These are phyloP conservation scores for Zosterops japonicus DNA, from an alignment of 2,113 vertebrate species.

Conservation along the genomic window DNA sequence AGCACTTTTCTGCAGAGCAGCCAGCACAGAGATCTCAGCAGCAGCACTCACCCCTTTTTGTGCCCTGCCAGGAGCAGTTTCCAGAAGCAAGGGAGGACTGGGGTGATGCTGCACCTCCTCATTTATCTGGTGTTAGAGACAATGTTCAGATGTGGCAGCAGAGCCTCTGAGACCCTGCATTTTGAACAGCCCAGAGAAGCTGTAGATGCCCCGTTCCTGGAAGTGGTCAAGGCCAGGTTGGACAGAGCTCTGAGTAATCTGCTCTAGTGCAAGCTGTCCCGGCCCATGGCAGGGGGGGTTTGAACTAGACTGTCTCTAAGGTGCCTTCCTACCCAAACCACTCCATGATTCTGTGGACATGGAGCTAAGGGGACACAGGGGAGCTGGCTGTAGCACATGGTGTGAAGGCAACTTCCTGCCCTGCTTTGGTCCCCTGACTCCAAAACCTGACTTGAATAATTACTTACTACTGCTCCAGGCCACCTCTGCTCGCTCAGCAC, in stretches of 20 bases:
- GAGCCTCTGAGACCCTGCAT: background rate
- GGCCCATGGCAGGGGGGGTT: background rate
- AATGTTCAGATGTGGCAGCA: background rate
- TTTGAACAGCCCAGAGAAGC: background rate
- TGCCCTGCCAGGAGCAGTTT: background rate
- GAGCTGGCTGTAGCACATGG: background rate
- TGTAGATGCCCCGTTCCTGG: background rate
- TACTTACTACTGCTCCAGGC: background rate
- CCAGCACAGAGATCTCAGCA: background rate
- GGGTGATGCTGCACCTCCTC: background rate
- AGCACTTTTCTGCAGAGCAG: background rate
- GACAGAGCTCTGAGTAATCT: background rate
- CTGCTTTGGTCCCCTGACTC: background rate
- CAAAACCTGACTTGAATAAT: background rate
- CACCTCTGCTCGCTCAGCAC: background rate
- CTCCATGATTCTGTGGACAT: background rate
- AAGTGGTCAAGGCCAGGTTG: background rate
- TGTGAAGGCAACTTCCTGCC: background rate
- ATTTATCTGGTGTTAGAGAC: background rate
- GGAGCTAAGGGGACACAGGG: background rate
- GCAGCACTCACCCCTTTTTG: background rate
- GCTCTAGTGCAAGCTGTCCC: background rate
- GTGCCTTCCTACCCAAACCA: background rate
- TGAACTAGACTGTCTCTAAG: background rate
- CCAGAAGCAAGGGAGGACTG: background rate